A percentile compares a stretch with the other conserved stretches of the same genome.
phyloP scores from a whole-genome alignment of 2,888 invertebrate genomes.

The Tromatobia lineatoria region DNA sequence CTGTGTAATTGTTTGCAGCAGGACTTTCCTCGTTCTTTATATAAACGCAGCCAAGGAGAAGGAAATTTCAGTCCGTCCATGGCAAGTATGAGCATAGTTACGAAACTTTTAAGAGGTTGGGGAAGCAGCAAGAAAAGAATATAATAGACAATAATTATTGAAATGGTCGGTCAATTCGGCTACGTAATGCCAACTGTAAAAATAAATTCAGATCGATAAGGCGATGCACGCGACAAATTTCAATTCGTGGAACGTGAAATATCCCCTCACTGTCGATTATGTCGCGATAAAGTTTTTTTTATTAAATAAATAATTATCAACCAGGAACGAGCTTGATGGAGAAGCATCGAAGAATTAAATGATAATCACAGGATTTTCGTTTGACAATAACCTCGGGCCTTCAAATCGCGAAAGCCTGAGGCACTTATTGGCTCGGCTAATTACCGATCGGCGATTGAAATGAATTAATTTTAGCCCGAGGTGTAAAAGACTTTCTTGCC shows the following conservation, averaged over 20 bases:
- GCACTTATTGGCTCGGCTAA: slow-evolving; percentile 45
- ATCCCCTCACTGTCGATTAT: not conserved
- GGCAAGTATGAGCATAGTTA: slow-evolving; percentile 23
- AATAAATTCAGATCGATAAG: slow-evolving; percentile 14
- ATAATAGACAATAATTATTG: slow-evolving; percentile 38
- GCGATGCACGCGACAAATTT: slow-evolving; percentile 54
- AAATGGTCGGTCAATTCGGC: slow-evolving; percentile 37
- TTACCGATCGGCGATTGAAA: slow-evolving; percentile 72
- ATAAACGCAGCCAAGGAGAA: slow-evolving; percentile 29
- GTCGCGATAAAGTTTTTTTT: not conserved
- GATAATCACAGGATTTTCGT: slow-evolving; percentile 26
- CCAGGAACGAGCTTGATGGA: not conserved
- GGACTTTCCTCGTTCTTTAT: slow-evolving; percentile 64
- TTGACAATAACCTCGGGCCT: slow-evolving; percentile 7
- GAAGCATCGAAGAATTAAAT: slow-evolving; percentile 21
- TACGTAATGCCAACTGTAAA: not conserved
- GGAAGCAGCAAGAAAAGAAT: not conserved
- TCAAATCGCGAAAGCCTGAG: slow-evolving; percentile 31
- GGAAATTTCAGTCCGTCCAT: slow-evolving; percentile 52
- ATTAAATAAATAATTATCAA: slow-evolving; percentile 31
- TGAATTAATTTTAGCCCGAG: slow-evolving; percentile 75
- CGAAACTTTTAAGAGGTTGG: slow-evolving; percentile 46
- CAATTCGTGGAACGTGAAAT: slow-evolving; percentile 56
- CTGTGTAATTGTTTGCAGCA: slow-evolving; percentile 75
- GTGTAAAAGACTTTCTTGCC: slow-evolving; percentile 18